Base-by-base conservation (phyloP, 2,113 vertebrate genomes). In the Emydura subglobosa region DNA sequence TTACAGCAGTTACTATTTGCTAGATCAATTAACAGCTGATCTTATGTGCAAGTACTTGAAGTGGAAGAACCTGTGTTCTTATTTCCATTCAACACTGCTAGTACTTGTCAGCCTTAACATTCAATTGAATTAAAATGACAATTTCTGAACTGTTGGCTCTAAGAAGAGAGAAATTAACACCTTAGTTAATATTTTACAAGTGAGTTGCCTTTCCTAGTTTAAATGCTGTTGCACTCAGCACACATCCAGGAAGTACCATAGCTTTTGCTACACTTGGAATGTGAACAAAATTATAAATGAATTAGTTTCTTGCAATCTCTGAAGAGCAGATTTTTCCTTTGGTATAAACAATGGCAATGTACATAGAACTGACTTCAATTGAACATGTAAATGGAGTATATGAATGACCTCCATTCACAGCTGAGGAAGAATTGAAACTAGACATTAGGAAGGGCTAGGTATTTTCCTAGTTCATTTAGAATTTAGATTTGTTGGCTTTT, bases 191-290 rank as follows among this genome's bases (percentile, higher is more conserved):
- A 49, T 31, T 49, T 87, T 87, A 10, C 27, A 49, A 19, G 57
- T 42, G 39, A 83, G 34, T 3, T 83, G 16, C 21, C 47, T 83
- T 83, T 16, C 29, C 25, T 24, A 50, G 27, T 39, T 61, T 16
- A 19, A 53, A 7, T 12, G 29, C 19, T 61, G 44, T 10, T 19
- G n/a, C 29, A 19, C 6, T 82, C 5, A 0, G 42, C 0, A 0
- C 34, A 55, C 34, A 5, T 44, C 50, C n/a, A 21, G 13, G 7
- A 27, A 59, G 24, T 11, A 11, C 57, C 57, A 59, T 29, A 29
- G 57, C 11, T 25, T 27, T 59, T 59, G 9, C 29, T 29, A 59
- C 57, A 10, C 24, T 42, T 76, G 84, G 51, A 86, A 51, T 0
- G 10, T 53, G 29, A 93, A 44, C 7, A 3, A 90, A 74, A 24